Evolutionary conservation across 2,113 vertebrate species (phyloP), one percentile per base, ranked within the genome.

Genomic region (Aplodontia rufa): DNA sequence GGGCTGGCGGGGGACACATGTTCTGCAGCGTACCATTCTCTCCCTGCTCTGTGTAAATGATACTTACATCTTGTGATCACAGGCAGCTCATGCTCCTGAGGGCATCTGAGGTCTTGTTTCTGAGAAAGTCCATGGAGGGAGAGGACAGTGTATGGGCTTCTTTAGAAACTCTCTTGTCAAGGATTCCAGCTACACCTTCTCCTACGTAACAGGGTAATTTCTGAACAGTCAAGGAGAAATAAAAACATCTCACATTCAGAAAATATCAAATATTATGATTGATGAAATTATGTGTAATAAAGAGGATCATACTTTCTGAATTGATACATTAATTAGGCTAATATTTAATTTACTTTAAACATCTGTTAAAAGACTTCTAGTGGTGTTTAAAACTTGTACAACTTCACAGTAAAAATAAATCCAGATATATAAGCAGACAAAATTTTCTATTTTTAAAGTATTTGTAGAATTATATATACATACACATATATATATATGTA

Each of bases 1-100:
- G 26, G 78, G n/a, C 0, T 0, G 35, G 83, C 5, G 0, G 9
- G 8, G 9, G 53, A 95, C 0, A 84, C 0, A 1, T 51, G 87
- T 79, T 85, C 90, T 71, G 94, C 6, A 0, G 5, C 26, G 82
- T 10, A 0, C 80, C n/a, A 28, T 74, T 69, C 85, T 93, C 88
- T 78, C 60, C 30, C 35, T 55, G 30, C 78, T 74, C 79, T 24
- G 58, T 90, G 97, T 97, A 97, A 97, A 24, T 32, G 97, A 98
- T 87, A 92, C 78, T 32, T 2, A 16, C 47, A 47, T 96, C 97
- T 97, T 96, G 95, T 98, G 97, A 97, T 68, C 94, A 80, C 62
- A 91, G 93, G 92, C 91, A 84, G 90, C 49, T 62, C 94, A 22
- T 72, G 91, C 89, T 80, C 66, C 83, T 5, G 69, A 87, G 79